Base-by-base conservation (phyloP, 2,797 vertebrate species). In the Philypnodon macrostomus region DNA sequence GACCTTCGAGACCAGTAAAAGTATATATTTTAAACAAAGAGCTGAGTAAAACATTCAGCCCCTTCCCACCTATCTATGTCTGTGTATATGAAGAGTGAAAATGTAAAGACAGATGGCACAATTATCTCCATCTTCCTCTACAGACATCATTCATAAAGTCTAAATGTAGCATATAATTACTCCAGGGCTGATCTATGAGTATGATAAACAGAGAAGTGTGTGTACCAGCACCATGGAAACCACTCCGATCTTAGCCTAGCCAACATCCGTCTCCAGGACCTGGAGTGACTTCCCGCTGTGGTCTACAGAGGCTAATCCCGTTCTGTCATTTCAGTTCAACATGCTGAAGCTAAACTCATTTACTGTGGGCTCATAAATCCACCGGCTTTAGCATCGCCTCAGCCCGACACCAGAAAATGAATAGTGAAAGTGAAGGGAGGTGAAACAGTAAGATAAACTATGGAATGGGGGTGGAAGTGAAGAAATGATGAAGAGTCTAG, bases 221-320 rank as follows among this genome's bases (percentile, higher is more conserved):
- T 47, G 8, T 18, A 32, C 39, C n/a, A n/a, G 42, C 26, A 14
- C 14, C 53, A 48, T 16, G 33, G 44, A 4, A 49, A 44, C 53
- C 16, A n/a, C 1, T 15, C n/a, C 42, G 12, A 42, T 3, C 40
- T 10, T 21, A 32, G n/a, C 13, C 35, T 5, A 15, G 4, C 13
- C 16, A 38, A 34, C 27, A 30, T 47, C 17, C n/a, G 7, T 38
- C 27, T 14, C 26, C 24, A 10, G 38, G 23, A 51, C 46, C 59
- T 45, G 15, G 11, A 33, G 29, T 46, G 34, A 61, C 52, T 44
- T 23, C 10, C 29, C 23, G 10, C 45, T 26, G 37, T 4, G 1
- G 29, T 24, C 34, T 35, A 18, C 10, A 23, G 11, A 7, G 13
- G 42, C 27, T 12, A 13, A 8, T 4, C 13, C n/a, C 23, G 13